A percentile compares a stretch with the other conserved stretches of the same genome.
Evolutionary conservation across 1,140 invertebrate genomes (phyloP).

Genomic region (Drosophila nigrodunni): DNA sequence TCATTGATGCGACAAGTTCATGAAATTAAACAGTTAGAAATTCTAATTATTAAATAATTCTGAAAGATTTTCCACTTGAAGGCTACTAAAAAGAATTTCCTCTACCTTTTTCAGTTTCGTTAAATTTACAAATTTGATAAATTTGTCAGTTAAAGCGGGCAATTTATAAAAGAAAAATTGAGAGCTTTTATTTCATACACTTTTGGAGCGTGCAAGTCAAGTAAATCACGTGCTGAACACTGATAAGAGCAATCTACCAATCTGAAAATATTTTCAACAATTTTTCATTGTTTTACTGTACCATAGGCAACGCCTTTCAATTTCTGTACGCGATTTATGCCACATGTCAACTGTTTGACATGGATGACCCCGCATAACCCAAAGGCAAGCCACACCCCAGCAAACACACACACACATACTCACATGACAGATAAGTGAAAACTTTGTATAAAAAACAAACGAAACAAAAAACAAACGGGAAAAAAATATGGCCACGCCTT

Average conservation of each 20-base stretch:
- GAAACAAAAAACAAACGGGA: slow-evolving; percentile 30
- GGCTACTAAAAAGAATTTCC: too few relatives aligned
- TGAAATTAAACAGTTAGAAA: background rate
- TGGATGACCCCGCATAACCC: slow-evolving; percentile 59
- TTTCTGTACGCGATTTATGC: slow-evolving; percentile 74
- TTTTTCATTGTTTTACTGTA: slow-evolving; percentile 35
- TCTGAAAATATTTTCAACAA: slow-evolving; percentile 34
- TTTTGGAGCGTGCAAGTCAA: slow-evolving; percentile 1
- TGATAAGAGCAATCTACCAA: slow-evolving; percentile 18
- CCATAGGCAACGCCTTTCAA: slow-evolving; percentile 44
- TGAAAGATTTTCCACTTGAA: too few relatives aligned
- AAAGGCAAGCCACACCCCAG: slow-evolving; percentile 30
- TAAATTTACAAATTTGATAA: background rate
- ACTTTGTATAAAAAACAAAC: slow-evolving; percentile 64
- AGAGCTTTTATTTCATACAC: slow-evolving; percentile 1
- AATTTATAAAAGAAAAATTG: slow-evolving; percentile 17
- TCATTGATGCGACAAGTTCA: too few relatives aligned
- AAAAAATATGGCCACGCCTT: slow-evolving; percentile 32
- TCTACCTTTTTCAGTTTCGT: background rate
- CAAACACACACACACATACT: slow-evolving; percentile 8
- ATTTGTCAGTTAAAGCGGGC: slow-evolving; percentile 4
- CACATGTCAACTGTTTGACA: slow-evolving; percentile 76
- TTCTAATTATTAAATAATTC: background rate
- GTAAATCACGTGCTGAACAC: slow-evolving; percentile 25
- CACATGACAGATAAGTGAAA: slow-evolving; percentile 71